Conservation (phyloP, 2,113 vertebrate genomes). For the Zosterops borbonicus region DNA sequence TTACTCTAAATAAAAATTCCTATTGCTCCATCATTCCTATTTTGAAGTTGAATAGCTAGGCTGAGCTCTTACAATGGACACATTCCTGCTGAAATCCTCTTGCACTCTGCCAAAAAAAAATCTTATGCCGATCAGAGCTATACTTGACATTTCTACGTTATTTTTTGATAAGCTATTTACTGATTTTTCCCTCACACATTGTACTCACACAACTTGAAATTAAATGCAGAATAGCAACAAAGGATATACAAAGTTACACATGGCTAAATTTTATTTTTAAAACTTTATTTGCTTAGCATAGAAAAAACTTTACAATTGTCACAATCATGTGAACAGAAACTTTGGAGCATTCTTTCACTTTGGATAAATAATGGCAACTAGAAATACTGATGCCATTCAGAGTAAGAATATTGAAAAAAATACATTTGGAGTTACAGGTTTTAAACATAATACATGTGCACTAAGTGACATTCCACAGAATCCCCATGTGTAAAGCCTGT, state of each 20-base stretch:
- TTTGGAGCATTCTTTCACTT: neutral
- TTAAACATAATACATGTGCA: neutral
- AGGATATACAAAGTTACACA: neutral
- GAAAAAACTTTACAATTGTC: neutral
- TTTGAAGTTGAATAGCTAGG: neutral
- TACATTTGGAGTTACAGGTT: neutral
- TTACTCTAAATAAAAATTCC: neutral
- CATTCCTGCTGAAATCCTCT: neutral
- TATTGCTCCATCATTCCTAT: neutral
- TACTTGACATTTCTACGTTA: neutral
- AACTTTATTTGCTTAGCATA: neutral
- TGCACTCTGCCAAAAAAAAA: neutral
- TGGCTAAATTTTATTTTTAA: conserved; percentile 45
- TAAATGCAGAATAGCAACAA: neutral
- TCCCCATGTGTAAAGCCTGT: neutral
- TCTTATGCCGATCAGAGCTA: neutral
- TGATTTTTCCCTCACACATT: neutral
- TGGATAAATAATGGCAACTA: neutral
- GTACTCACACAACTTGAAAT: neutral
- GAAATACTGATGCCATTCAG: neutral
- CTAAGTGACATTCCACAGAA: neutral
- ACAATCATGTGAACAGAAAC: neutral
- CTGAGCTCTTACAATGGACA: neutral
- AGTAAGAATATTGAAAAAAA: conserved; percentile 35
- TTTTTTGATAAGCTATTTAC: neutral